Base-by-base conservation (phyloP, 2,113 vertebrate species). In the Thermophis baileyi region DNA sequence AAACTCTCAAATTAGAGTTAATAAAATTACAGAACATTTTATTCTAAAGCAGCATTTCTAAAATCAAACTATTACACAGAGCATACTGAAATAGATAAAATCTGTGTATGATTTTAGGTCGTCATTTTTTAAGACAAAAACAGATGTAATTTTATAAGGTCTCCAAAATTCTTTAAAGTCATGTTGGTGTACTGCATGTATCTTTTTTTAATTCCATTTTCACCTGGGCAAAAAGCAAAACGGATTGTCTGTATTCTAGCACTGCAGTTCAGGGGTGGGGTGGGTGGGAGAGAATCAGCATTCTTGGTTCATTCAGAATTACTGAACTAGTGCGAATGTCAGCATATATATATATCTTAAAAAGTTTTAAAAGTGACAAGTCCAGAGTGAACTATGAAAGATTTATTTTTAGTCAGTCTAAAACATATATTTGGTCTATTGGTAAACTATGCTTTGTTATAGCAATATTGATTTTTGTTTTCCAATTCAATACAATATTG, bases 11-110 rank as follows among this genome's bases (percentile, higher is more conserved):
- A 87, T 95, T 96, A 92, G 91, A 95, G 94, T 53, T 81, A 94
- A 93, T 93, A 91, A 88, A 95, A 92, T 49, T 86, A 51, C 85
- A 88, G 92, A 91, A 94, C 93, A 94, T 90, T 91, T 47, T 25
- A 63, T 97, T 97, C 97, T 96, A 97, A 97, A 97, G 95, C 95
- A 46, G 14, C 92, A 92, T 92, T 97, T 95, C 97, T 95, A 97
- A 93, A 97, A 96, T 94, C 96, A 96, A 97, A 95, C 69, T 94
- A 92, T 97, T 97, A 74, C 94, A 97, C 96, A 95, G 97, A 96
- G 96, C 94, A 96, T 96, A 96, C 46, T 63, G 6, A 88, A 63
- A 95, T 95, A 51, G 92, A 95, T 95, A 97, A 93, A 95, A 95
- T 96, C 93, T 44, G 11, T 47, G 40, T 53, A n/a, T n/a, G 27